Evolutionary conservation across 2,113 vertebrate species (phyloP).

Genomic region (Trogon surrucura): DNA sequence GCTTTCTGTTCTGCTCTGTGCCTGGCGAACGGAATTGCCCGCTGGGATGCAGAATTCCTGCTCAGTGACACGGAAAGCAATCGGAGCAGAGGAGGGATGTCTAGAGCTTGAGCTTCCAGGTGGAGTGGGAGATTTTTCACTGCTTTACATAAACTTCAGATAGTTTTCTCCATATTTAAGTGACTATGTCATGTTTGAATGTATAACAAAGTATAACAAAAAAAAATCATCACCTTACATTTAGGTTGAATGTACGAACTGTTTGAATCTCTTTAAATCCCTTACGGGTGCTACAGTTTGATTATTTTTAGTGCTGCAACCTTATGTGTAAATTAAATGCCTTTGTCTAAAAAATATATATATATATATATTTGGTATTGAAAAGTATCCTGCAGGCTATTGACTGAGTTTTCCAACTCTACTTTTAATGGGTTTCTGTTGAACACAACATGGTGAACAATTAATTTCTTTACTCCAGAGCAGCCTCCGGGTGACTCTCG

Average conservation of each 20-base stretch:
- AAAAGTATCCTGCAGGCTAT: not conserved
- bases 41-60: not conserved
- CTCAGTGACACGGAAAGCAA: not conserved
- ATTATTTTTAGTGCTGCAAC: not conserved
- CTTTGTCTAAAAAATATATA: not conserved
- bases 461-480: constrained; percentile 93
- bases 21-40: not conserved
- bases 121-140: not conserved
- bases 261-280: not conserved
- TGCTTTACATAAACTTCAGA: not conserved
- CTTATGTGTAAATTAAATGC: not conserved
- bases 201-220: not conserved
- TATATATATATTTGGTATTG: not conserved
- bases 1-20: not conserved
- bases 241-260: not conserved
- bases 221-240: not conserved
- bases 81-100: not conserved
- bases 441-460: constrained; percentile 75
- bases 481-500: constrained; percentile 95
- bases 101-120: not conserved
- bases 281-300: not conserved
- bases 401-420: constrained; percentile 41
- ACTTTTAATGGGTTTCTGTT: constrained; percentile 59
- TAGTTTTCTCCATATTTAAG: not conserved
- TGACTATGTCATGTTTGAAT: not conserved